Evolutionary conservation across 35 echinoderm and acorn worm species (phyloP).

Genomic region (Apostichopus japonicus): DNA sequence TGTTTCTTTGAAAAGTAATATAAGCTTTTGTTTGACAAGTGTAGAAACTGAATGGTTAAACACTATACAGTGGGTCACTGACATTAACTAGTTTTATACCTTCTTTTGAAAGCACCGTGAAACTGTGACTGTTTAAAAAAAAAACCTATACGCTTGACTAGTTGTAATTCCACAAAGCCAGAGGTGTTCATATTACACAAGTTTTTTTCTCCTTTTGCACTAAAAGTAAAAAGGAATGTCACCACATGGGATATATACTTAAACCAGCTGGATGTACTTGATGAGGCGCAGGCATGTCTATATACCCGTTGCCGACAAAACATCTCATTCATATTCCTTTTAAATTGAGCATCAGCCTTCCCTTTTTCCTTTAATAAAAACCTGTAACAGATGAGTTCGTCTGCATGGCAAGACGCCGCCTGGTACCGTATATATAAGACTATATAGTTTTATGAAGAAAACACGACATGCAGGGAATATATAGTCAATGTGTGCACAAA

Average conservation of each 20-base stretch:
- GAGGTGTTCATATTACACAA: slow-evolving; percentile 2
- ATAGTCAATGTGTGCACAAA: neutral
- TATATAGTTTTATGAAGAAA: neutral
- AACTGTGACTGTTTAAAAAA: neutral
- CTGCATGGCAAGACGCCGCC: neutral
- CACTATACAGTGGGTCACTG: neutral
- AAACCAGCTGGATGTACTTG: neutral
- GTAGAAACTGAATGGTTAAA: no score
- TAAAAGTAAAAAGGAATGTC: neutral
- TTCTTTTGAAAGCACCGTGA: no score
- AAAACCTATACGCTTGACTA: neutral
- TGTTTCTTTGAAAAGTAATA: no score
- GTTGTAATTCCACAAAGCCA: neutral
- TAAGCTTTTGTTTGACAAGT: no score
- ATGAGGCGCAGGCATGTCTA: slow-evolving; percentile 12
- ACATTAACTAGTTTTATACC: neutral
- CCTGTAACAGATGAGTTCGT: neutral
- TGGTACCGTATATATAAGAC: neutral
- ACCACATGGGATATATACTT: neutral
- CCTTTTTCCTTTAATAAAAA: slow-evolving; percentile 2
- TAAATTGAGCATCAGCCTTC: neutral
- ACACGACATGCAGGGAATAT: neutral
- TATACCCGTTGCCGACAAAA: neutral
- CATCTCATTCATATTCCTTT: neutral
- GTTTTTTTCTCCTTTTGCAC: neutral